A percentile compares a stretch with the other conserved stretches of the same genome.
Conservation (phyloP, 2,888 invertebrate genomes). For the Globia sparganii region DNA sequence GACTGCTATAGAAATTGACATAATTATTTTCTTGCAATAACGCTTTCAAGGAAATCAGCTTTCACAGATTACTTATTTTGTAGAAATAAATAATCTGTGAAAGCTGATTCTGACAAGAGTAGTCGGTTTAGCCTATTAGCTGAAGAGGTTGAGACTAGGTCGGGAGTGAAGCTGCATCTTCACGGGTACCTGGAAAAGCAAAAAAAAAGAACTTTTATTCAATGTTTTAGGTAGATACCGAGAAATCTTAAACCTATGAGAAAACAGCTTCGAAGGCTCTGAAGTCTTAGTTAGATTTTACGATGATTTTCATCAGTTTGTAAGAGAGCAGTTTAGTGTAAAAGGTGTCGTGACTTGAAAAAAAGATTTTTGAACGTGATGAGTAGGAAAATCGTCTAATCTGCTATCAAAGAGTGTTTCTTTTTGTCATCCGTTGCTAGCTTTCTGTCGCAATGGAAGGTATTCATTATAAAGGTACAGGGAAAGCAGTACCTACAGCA, state of each 20-base stretch:
- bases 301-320: neutral
- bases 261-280: neutral
- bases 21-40: neutral
- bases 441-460: neutral
- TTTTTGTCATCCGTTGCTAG: neutral
- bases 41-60: conserved; percentile 32
- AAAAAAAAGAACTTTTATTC: neutral
- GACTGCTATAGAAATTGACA: neutral
- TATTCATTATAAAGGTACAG: neutral
- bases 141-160: neutral
- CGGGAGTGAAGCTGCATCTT: conserved; percentile 4
- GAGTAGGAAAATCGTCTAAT: too few relatives aligned
- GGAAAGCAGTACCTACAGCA: neutral
- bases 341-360: neutral
- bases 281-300: neutral
- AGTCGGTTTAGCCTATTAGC: conserved; percentile 4
- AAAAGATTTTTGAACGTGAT: neutral
- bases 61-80: conserved; percentile 53
- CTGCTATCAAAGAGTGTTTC: neutral
- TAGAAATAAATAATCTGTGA: conserved; percentile 44
- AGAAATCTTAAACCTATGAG: neutral
- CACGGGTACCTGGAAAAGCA: conserved; percentile 6
- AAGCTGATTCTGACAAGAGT: conserved; percentile 28
- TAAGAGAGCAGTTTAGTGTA: neutral
- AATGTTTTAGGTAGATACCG: neutral